Evolutionary conservation across 2,113 vertebrate species (phyloP), one percentile per base, ranked within the genome.

Genomic region (Xenus cinereus): DNA sequence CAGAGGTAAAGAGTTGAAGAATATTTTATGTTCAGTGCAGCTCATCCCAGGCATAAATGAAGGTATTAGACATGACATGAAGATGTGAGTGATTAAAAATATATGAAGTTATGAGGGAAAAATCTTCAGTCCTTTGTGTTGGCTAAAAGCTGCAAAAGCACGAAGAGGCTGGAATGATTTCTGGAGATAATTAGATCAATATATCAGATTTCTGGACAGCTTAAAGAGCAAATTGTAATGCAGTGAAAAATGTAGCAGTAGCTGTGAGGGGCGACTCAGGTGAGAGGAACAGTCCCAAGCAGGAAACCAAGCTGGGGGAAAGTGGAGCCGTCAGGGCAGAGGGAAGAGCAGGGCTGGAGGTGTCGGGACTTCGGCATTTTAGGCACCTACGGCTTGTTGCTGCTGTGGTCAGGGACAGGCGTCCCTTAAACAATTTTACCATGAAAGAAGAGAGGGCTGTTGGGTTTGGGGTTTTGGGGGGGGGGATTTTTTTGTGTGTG

Each of bases 261-360:
- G 33, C 17, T 20, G 14, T 10, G 48, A 0, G 26, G 33, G 27
- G 30, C 37, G 37, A 63, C 21, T 30, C 19, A 9, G 72, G 72
- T 23, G 32, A 32, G 83, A n/a, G 33, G 15, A 62, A 14, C 41
- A 45, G 41, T 8, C 64, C 50, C 9, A 5, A 51, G 48, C 37
- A 63, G 41, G 66, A 13, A 2, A 14, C 30, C 12, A 27, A 53
- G 87, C 54, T 12, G 37, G 28, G 46, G n/a, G 62, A 45, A 57
- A 53, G 14, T 4, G 20, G 54, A 54, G 53, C 12, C 0, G 0
- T 20, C 3, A 6, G 23, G 41, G 16, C 53, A 56, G 45, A 17
- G 30, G 53, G 32, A 33, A 41, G 28, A 4, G 14, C 3, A 7
- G 7, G 48, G 37, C 37, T 69, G 51, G 22, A 84, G 39, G 63